These are phyloP conservation scores for Archilochus colubris DNA, from an alignment of 2,113 vertebrate species.

Conservation along the genomic window DNA sequence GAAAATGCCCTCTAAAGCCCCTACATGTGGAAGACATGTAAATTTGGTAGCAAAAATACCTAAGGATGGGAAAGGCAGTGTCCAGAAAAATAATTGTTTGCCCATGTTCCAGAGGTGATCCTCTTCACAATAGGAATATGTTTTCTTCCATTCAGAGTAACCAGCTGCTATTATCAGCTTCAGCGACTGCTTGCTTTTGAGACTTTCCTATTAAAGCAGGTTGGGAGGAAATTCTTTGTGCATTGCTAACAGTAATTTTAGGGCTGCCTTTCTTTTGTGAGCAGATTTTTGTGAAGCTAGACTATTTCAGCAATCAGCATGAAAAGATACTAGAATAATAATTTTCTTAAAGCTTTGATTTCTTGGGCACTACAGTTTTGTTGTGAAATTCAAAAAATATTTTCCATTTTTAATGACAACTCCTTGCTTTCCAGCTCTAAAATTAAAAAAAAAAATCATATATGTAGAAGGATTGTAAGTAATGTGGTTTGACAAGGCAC, in stretches of 20 bases:
- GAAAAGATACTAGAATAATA: background rate
- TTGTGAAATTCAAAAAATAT: background rate
- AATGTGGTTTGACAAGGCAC: background rate
- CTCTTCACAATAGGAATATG: background rate
- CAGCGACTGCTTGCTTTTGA: conserved; percentile 7
- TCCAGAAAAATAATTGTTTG: background rate
- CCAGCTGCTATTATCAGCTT: background rate
- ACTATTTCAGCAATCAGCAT: background rate
- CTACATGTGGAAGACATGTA: background rate
- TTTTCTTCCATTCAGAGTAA: background rate
- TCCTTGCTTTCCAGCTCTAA: background rate
- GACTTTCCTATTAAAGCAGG: background rate
- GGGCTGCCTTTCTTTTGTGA: background rate
- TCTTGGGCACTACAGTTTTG: background rate
- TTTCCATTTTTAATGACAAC: background rate
- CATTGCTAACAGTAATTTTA: background rate
- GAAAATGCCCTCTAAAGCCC: accelerated
- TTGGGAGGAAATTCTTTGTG: background rate
- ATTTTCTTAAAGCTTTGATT: background rate
- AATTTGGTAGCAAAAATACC: background rate
- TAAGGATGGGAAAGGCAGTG: background rate
- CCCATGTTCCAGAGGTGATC: background rate
- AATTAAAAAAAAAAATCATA: background rate
- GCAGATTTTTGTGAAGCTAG: background rate
- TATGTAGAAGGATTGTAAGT: background rate